These are phyloP conservation scores for Drosophila anceps DNA, from an alignment of 2,888 invertebrate species.

Conservation along the genomic window DNA sequence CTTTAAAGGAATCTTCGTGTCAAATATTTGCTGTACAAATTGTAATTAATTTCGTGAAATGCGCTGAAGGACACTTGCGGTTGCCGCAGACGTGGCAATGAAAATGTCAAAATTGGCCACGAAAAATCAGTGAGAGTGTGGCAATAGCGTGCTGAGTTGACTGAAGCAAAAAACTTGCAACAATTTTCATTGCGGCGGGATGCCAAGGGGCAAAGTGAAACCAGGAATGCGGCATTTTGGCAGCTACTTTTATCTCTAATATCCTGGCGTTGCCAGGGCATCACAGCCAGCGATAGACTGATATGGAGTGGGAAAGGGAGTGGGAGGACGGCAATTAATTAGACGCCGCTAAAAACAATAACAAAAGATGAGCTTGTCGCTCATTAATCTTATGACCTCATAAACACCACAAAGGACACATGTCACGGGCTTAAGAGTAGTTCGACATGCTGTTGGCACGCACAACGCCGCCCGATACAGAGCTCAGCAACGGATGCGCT, in stretches of 20 bases:
- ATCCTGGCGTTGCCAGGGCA: conserved; percentile 20
- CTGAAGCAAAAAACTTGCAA: conserved; percentile 12
- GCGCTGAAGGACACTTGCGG: conserved; percentile 9
- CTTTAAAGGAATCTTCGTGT: not conserved
- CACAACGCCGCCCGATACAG: conserved; percentile 29
- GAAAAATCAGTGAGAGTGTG: not conserved
- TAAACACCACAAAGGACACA: conserved; percentile 64
- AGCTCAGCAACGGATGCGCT: conserved; percentile 10
- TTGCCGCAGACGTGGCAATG: not conserved
- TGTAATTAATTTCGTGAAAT: conserved; percentile 19
- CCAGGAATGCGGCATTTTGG: conserved; percentile 33
- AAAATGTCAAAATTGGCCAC: conserved; percentile 13
- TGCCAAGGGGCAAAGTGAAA: conserved; percentile 23
- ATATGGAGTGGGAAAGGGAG: not conserved
- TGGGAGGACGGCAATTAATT: conserved; percentile 64
- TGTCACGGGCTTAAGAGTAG: conserved; percentile 40
- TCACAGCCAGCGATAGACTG: not conserved
- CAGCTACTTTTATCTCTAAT: conserved; percentile 7
- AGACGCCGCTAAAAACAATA: conserved; percentile 66
- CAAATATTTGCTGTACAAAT: conserved; percentile 4
- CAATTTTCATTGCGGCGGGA: conserved; percentile 13
- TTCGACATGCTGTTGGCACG: conserved; percentile 45
- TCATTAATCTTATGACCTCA: conserved; percentile 77
- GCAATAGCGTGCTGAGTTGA: conserved; percentile 18
- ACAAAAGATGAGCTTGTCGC: conserved; percentile 72